phyloP scores from a whole-genome alignment of 2,113 vertebrate genomes.

The Sinocyclocheilus anshuiensis region DNA sequence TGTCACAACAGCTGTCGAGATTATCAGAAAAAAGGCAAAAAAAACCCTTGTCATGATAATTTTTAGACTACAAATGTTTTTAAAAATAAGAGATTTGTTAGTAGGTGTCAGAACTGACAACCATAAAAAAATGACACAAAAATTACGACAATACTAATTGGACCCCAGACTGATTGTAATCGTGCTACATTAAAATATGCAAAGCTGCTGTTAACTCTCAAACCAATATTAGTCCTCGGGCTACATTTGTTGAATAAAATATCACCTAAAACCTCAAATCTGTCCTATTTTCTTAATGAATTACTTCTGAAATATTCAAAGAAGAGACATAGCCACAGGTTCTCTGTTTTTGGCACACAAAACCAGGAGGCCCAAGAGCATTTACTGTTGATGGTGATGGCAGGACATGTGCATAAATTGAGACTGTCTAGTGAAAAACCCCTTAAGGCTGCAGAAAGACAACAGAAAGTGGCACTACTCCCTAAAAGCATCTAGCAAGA shows the following conservation, averaged over 20 bases:
- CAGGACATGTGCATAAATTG: slow-evolving; percentile 40
- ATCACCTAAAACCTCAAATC: slow-evolving; percentile 34
- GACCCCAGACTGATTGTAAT: not conserved
- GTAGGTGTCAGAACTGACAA: not conserved
- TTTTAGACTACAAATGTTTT: not conserved
- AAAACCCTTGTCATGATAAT: not conserved
- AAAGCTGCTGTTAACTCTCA: slow-evolving; percentile 30
- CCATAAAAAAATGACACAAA: slow-evolving; percentile 7
- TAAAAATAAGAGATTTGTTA: not conserved
- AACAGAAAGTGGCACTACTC: slow-evolving; percentile 22
- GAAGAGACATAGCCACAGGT: slow-evolving; percentile 44
- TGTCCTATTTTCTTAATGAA: slow-evolving; percentile 43
- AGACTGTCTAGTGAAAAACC: slow-evolving; percentile 17
- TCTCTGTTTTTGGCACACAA: slow-evolving; percentile 33
- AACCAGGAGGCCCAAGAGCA: slow-evolving; percentile 17
- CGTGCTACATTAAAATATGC: slow-evolving; percentile 10
- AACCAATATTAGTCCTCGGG: slow-evolving; percentile 22
- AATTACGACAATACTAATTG: slow-evolving; percentile 27
- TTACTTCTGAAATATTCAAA: slow-evolving; percentile 45
- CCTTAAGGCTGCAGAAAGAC: slow-evolving; percentile 29
- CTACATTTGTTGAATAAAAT: slow-evolving; percentile 15
- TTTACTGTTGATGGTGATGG: slow-evolving; percentile 23
- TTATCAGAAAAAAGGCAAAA: not conserved
- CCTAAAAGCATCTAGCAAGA: slow-evolving; percentile 18
- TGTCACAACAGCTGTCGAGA: slow-evolving; percentile 29